Conservation (phyloP, 2,113 vertebrate species). For the Miniopterus natalensis region DNA sequence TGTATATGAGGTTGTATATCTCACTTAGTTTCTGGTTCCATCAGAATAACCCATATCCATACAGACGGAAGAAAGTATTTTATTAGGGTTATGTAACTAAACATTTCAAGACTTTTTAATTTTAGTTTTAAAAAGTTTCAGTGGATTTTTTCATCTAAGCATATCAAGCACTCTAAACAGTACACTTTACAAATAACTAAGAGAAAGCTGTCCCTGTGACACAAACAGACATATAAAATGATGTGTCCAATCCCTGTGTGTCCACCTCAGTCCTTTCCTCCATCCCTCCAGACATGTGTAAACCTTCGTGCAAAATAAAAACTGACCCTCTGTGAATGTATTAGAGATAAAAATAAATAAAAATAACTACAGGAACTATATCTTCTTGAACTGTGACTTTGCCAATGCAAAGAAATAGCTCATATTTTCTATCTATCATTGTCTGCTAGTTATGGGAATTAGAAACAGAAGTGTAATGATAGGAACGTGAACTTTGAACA, state of each 20-base stretch:
- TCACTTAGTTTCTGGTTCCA: slow-evolving; percentile 67
- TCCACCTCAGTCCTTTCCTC: not conserved
- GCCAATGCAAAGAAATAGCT: slow-evolving; percentile 87
- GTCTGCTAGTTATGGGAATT: slow-evolving; percentile 80
- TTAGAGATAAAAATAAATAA: slow-evolving; percentile 57
- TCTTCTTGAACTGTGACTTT: slow-evolving; percentile 85
- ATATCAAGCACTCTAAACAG: slow-evolving; percentile 72
- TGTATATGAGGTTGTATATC: not conserved
- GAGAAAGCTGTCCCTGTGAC: slow-evolving; percentile 26
- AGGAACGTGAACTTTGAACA: slow-evolving; percentile 84
- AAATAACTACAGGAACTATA: slow-evolving; percentile 87
- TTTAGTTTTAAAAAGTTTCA: slow-evolving; percentile 63
- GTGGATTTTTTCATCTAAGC: slow-evolving; percentile 76
- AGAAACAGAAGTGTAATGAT: slow-evolving; percentile 78
- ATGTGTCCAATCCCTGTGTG: not conserved
- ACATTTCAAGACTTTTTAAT: slow-evolving; percentile 51
- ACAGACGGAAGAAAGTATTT: slow-evolving; percentile 64
- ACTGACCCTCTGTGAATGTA: not conserved
- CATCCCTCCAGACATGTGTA: not conserved
- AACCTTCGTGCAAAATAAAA: not conserved
- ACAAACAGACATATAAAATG: not conserved
- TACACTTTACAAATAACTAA: slow-evolving; percentile 86
- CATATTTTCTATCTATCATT: slow-evolving; percentile 83
- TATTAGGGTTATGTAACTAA: slow-evolving; percentile 67
- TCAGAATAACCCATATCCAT: slow-evolving; percentile 68